phyloP scores from a whole-genome alignment of 2,888 invertebrate species.

The Dichetophora obliterata region DNA sequence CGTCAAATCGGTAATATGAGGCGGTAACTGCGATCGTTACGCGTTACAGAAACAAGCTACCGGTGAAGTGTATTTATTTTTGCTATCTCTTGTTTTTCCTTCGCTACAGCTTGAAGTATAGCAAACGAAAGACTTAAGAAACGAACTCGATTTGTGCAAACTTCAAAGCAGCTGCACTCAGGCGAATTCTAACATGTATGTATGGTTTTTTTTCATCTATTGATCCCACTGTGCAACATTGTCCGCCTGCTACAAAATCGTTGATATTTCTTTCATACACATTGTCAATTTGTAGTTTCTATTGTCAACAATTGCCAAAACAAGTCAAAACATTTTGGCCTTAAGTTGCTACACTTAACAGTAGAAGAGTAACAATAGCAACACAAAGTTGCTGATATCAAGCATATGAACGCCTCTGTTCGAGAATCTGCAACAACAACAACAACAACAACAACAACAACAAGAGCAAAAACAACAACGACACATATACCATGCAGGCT shows the following conservation, averaged over 20 bases:
- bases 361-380: slow-evolving; percentile 11
- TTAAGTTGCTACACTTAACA: neutral
- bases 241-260: neutral
- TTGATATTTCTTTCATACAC: slow-evolving; percentile 65
- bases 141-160: neutral
- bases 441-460: slow-evolving; percentile 9
- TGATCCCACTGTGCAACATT: neutral
- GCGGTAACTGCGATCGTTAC: too few species aligned
- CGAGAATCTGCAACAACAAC: slow-evolving; percentile 31
- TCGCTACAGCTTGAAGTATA: neutral
- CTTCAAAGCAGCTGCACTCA: neutral
- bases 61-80: neutral
- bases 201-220: neutral
- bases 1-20: too few species aligned
- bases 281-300: slow-evolving; percentile 67
- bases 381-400: slow-evolving; percentile 18
- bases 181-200: neutral
- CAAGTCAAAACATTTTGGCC: neutral
- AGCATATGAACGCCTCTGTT: neutral
- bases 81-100: neutral
- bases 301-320: slow-evolving; percentile 55
- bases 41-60: too few species aligned
- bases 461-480: slow-evolving; percentile 34
- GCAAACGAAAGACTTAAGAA: slow-evolving; percentile 5
- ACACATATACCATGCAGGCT: neutral